Evolutionary conservation across 2,888 invertebrate genomes (phyloP), one percentile per base, ranked within the genome.

Genomic region (Chaetogeoica ovagalla): DNA sequence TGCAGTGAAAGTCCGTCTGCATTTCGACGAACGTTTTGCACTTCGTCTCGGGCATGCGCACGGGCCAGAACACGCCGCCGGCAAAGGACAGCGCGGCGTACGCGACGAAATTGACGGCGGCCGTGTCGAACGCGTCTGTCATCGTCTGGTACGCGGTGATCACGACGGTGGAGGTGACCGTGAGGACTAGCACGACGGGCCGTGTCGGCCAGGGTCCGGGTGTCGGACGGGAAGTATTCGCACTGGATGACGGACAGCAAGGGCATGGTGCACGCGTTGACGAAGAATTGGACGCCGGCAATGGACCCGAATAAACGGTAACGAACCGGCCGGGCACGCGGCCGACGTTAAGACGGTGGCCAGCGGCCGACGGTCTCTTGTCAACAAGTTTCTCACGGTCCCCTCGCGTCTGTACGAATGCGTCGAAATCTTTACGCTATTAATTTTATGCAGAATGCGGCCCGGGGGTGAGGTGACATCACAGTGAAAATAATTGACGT

Each of bases 21-120:
- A 92, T 92, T 84, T 90, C 89, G 62, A 90, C 88, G 85, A 92
- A 88, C 6, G 91, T 91, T 84, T 91, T 91, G 79, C 91, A 91
- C 85, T 91, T 92, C 4, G 92, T 92, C 86, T 92, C 92, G 1
- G 92, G 91, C 30, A 90, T 89, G 66, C 89, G 90, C 82, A 87
- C 89, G 9, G 85, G 85, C 83, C 90, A 90, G 83, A 87, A 88
- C 81, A 91, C 85, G 48, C 88, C 88, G 15, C 73, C 74, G 60
- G 62, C 68, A 0, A 69, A 17, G 15, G 55, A 81, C 30, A 55
- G 13, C 15, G 9, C 30, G 9, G 74, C 62, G 59, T 62, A 79
- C 9, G 13, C 13, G 39, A 43, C 76, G 65, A 82, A 83, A 59
- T 83, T 83, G 60, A 75, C 70, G 69, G 82, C 70, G 69, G 82